Evolutionary conservation across 2,888 invertebrate genomes (phyloP), one percentile per base, ranked within the genome.

Genomic region (Ligdia adustata): DNA sequence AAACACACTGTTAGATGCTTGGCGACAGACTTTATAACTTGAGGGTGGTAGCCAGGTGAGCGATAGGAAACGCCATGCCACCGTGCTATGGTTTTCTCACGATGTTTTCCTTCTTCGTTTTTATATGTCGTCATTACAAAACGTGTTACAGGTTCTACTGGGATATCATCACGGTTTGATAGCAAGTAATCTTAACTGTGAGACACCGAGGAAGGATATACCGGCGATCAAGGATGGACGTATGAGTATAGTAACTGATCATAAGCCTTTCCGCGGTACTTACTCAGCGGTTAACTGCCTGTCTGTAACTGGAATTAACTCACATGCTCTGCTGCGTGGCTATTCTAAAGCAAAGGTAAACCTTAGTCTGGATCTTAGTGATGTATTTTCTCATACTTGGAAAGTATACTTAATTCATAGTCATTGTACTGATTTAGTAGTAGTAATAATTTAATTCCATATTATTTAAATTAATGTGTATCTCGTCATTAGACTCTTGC

Each of bases 221-320:
- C 6, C 6, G 4, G 22, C 22, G 4, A 6, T 22, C 6, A 6
- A 22, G n/a, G 22, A 22, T 7, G 22, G 22, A 0, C 79, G 88
- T 27, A 76, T 92, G 24, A 64, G 86, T 63, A 89, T 95, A 4
- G 89, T 95, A 2, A 89, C 89, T 0, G 93, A 91, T 39, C 85
- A 79, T 79, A 90, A 70, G 46, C 84, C 62, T 0, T 93, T 93
- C 82, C 71, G 83, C 7, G 92, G 93, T 20, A 91, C 72, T 1
- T 85, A 75, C 35, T 57, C 71, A 1, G 87, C 80, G 12, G 63
- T 88, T 11, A 87, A 85, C 44, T 70, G 73, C 34, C 49, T 82
- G n/a, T 82, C 85, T 0, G 38, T 80, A 14, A 77, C 78, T 14
- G 88, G 88, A 0, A 50, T 75, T 22, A 83, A 81, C 42, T 63